These are phyloP conservation scores for Orientallactaga bullata DNA, from an alignment of 2,113 vertebrate genomes.

Conservation along the genomic window DNA sequence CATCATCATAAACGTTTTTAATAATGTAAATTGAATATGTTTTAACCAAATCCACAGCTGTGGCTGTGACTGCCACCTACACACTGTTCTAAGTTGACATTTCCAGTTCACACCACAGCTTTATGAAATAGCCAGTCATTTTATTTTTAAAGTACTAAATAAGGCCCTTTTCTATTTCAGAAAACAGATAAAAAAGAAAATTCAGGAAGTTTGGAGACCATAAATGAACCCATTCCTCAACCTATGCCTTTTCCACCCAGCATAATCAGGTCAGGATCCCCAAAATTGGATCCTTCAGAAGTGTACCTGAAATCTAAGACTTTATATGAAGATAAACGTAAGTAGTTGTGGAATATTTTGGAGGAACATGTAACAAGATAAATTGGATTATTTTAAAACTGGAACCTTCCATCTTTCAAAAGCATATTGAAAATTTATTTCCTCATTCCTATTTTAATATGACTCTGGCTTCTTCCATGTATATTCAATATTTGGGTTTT, in stretches of 20 bases:
- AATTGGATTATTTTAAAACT: conserved; percentile 12
- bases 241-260: conserved; percentile 91
- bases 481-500: background rate
- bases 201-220: conserved; percentile 89
- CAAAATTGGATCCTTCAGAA: conserved; percentile 95
- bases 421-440: background rate
- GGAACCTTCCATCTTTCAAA: background rate
- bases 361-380: background rate
- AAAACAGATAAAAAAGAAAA: conserved; percentile 90
- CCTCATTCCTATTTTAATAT: conserved; percentile 18
- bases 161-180: conserved; percentile 83
- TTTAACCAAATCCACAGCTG: background rate
- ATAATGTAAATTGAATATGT: conserved; percentile 14
- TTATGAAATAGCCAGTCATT: background rate
- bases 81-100: background rate
- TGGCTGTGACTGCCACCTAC: background rate
- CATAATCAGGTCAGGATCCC: conserved; percentile 90
- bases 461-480: background rate
- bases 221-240: conserved; percentile 89
- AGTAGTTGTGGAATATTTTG: conserved; percentile 83
- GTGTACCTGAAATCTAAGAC: conserved; percentile 97
- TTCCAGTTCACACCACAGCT: background rate
- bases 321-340: conserved; percentile 96
- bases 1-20: too few relatives aligned
- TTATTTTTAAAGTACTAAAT: conserved; percentile 56